phyloP scores from a whole-genome alignment of 2,113 vertebrate genomes.

The Peromyscus maniculatus region DNA sequence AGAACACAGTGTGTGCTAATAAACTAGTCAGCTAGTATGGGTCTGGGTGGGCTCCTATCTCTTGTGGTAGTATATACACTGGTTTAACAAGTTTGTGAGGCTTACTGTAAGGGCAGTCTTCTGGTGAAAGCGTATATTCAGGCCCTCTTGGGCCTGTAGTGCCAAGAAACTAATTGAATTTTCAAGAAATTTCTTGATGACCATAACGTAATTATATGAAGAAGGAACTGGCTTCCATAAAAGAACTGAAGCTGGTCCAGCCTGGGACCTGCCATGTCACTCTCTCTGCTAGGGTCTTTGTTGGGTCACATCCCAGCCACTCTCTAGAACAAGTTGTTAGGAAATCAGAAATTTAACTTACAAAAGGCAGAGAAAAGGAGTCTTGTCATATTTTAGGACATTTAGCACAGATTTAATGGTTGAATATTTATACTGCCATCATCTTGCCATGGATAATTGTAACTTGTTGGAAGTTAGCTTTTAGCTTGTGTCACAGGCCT shows the following conservation, averaged over 20 bases:
- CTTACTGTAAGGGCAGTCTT: not conserved
- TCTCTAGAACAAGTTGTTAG: not conserved
- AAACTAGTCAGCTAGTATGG: not conserved
- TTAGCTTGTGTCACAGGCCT: not conserved
- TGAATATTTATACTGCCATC: not conserved
- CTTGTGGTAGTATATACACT: not conserved
- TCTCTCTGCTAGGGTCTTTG: not conserved
- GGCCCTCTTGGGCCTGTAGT: not conserved
- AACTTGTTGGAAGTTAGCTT: not conserved
- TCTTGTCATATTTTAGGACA: not conserved
- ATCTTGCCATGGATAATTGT: not conserved
- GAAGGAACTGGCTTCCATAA: not conserved
- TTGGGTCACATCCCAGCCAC: not conserved
- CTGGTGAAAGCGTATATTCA: not conserved
- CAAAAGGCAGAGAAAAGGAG: not conserved
- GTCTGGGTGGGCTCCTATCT: not conserved
- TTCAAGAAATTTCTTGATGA: not conserved
- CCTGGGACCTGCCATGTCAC: not conserved
- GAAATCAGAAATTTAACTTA: conserved; percentile 10
- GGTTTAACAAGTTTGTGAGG: not conserved
- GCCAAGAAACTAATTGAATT: not conserved
- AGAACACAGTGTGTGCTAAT: not conserved
- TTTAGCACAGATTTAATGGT: not conserved
- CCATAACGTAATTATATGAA: not conserved
- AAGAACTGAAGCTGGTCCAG: not conserved